Evolutionary conservation across 2,888 invertebrate genomes (phyloP), one percentile per base, ranked within the genome.

Genomic region (Lysandra bellargus): DNA sequence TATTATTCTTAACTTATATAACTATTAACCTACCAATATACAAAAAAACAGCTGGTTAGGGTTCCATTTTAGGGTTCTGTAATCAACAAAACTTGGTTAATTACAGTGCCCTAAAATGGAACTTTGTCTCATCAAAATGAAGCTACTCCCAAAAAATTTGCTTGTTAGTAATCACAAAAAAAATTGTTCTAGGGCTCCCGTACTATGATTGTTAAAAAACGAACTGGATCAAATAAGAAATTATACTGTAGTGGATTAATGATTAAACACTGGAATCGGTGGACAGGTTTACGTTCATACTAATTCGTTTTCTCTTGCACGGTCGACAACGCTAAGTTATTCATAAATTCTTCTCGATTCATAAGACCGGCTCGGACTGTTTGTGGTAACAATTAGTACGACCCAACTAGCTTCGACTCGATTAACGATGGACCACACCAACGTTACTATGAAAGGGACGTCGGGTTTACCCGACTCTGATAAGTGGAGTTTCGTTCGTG

Each of bases 321-420:
- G 33, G 69, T 69, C 14, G 17, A 69, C 69, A 69, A 57, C 49
- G 53, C 49, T 76, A 23, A 74, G 53, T 76, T 53, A 76, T 33
- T 76, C 33, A 57, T 76, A 76, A 76, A 79, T 79, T 79, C 74
- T 79, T 72, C 57, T 78, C 79, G 75, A 80, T 81, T 81, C 83
- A 82, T 81, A 79, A 84, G 86, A 85, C 88, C 89, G 88, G 88
- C 84, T 87, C 81, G 82, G 85, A 86, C 85, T 92, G 90, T 93
- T 92, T 93, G 88, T 85, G 83, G 87, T 90, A 88, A 85, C 85
- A 85, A 88, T 93, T 92, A 93, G 87, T 89, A 83, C 83, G 81
- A 82, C 84, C 85, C 87, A 87, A 88, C 89, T 87, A 85, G 91
- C 88, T 83, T 89, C 88, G 86, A 81, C 81, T 83, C 84, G 85